Base-by-base conservation (phyloP, 2,888 invertebrate species). In the Andrena camellia region DNA sequence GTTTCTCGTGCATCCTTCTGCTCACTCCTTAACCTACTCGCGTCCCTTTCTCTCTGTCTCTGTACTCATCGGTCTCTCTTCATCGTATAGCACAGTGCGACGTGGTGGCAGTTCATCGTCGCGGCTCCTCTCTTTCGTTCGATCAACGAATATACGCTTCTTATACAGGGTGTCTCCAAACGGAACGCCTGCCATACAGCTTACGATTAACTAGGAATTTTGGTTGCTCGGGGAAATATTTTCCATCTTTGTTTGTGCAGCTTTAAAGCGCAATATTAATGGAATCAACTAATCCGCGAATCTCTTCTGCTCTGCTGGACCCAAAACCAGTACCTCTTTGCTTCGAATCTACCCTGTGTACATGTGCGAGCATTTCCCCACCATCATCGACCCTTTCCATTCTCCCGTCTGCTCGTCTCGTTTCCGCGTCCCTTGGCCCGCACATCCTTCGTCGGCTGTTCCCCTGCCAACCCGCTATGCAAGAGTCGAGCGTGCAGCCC, bases 351-450 rank as follows among this genome's bases (percentile, higher is more conserved):
- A 57, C 69, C 35, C 70, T 48, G 57, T 33, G 67, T 64, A n/a
- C 76, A 42, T 50, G 71, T 23, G 73, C 77, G 68, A 67, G 42
- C 52, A 52, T 85, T 85, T 73, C 82, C 86, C 86, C 88, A 72
- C 86, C 77, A 68, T 42, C 42, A 13, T 75, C 85, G 81, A 66
- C 81, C 75, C 85, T 75, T 62, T 81, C 83, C 81, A 66, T 75
- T 73, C 73, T 59, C 72, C 54, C 60, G 89, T 86, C 81, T 83
- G 68, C 77, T 81, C 85, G 87, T 83, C 85, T 78, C 75, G 83
- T 83, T 87, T 78, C 83, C 75, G 81, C 78, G 67, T 76, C 75
- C 62, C 78, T 72, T 63, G 79, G 60, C 52, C 60, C 76, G 64
- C 71, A 17, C 57, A 31, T 50, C 75, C 60, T 50, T 48, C 67